Evolutionary conservation across 2,113 vertebrate genomes (phyloP), one percentile per base, ranked within the genome.

Genomic region (Alethe diademata): DNA sequence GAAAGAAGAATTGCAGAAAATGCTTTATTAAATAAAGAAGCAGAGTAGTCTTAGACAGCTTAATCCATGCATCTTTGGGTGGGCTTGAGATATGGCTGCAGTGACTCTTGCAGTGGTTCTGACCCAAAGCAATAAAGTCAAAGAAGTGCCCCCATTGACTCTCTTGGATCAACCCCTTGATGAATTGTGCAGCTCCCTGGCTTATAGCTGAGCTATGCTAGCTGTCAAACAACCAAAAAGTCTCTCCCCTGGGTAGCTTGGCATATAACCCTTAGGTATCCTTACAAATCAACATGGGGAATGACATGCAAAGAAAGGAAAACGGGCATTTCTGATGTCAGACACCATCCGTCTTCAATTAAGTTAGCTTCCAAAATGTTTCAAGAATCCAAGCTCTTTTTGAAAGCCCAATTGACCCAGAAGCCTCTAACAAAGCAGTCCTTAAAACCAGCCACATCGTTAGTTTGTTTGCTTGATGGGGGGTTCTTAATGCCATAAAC

Each of bases 301-400:
- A 96, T 96, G 96, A 95, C 90, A 96, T 5, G 60, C 65, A 92
- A 82, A 91, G 91, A 97, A 94, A 96, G 74, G 92, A 94, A 96
- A 96, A 93, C n/a, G 70, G 90, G 74, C 85, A 95, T 97, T 97
- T 97, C 93, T 97, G 90, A 89, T 96, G 91, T 96, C 95, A 96
- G 89, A 96, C 92, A 94, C 86, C 96, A 97, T 96, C 92, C 94
- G 78, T 94, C 95, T 96, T 97, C 95, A 96, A 97, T 96, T 95
- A 97, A 91, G 86, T 96, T 97, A 73, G 70, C 91, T 96, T 96
- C 95, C 19, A 45, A 94, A 97, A 97, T 78, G 93, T 96, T 96
- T 95, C 72, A 76, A 86, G 91, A 82, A 93, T 92, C 90, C 53
- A 45, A n/a, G 81, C 86, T 84, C 91, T 95, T 96, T 97, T 83